phyloP scores from a whole-genome alignment of 2,888 invertebrate species.

The Incurvaria masculella region DNA sequence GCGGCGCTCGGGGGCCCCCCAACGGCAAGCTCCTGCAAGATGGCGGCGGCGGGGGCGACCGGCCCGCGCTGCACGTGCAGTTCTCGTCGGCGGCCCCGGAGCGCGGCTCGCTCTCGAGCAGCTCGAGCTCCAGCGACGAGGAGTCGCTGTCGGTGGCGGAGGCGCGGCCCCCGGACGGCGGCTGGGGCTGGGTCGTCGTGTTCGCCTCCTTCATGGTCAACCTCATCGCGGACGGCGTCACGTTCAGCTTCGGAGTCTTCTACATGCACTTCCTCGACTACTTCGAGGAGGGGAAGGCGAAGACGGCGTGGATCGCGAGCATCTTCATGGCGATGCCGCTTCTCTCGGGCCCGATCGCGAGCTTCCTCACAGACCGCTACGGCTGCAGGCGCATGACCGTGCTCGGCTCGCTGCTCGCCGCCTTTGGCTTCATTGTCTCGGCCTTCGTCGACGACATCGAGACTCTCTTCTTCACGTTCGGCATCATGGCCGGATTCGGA shows the following conservation, averaged over 20 bases:
- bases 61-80: slow-evolving; percentile 55
- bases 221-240: slow-evolving; percentile 88
- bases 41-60: slow-evolving; percentile 24
- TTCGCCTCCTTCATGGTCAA: slow-evolving; percentile 87
- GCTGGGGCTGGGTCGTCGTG: slow-evolving; percentile 93
- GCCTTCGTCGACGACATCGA: slow-evolving; percentile 74
- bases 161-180: slow-evolving; percentile 79
- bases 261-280: slow-evolving; percentile 82
- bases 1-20: slow-evolving; percentile 23
- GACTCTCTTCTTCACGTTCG: slow-evolving; percentile 77
- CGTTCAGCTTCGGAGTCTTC: slow-evolving; percentile 89
- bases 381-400: slow-evolving; percentile 80
- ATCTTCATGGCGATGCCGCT: slow-evolving; percentile 91
- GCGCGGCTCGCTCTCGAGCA: slow-evolving; percentile 35
- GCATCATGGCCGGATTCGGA: slow-evolving; percentile 80
- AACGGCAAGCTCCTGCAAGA: slow-evolving; percentile 2
- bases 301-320: slow-evolving; percentile 88
- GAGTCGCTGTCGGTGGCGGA: slow-evolving; percentile 63
- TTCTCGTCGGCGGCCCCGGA: slow-evolving; percentile 50
- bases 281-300: slow-evolving; percentile 80
- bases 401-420: slow-evolving; percentile 72
- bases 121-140: slow-evolving; percentile 58
- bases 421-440: slow-evolving; percentile 73
- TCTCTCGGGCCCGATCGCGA: slow-evolving; percentile 80
- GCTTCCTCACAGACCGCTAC: slow-evolving; percentile 77